phyloP scores from a whole-genome alignment of 2,113 vertebrate genomes.

The Anhinga anhinga region DNA sequence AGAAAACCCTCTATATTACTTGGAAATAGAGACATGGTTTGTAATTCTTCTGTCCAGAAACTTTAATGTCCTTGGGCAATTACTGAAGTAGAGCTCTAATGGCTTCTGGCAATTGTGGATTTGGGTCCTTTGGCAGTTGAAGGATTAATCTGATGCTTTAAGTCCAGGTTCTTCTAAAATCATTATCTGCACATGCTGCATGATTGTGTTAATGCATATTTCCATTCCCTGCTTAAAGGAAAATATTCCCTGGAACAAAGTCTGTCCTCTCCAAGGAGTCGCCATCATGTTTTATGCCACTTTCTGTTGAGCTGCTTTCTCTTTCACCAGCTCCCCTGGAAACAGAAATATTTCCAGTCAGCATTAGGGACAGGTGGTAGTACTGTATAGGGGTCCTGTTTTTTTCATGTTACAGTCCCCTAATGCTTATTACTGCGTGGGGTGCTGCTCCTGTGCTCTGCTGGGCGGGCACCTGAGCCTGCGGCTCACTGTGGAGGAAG shows the following conservation, averaged over 20 bases:
- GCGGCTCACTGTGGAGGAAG: neutral
- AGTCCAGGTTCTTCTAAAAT: neutral
- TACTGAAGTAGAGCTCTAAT: neutral
- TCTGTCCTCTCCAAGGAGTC: neutral
- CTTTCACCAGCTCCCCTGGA: neutral
- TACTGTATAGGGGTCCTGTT: neutral
- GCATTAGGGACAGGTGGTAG: neutral
- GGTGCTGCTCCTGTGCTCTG: neutral
- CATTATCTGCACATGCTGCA: fast-evolving
- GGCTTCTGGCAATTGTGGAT: neutral
- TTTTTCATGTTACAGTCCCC: neutral
- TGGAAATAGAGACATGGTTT: neutral
- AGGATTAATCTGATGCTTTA: neutral
- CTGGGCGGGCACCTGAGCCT: neutral
- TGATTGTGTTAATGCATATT: neutral
- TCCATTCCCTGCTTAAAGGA: neutral
- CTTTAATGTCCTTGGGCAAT: neutral
- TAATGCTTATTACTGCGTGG: neutral
- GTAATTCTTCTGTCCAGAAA: neutral
- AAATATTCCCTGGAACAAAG: neutral
- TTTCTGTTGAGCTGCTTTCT: neutral
- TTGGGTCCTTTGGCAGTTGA: neutral
- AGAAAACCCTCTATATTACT: fast-evolving
- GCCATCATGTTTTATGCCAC: neutral
- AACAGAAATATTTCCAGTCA: neutral